phyloP scores from a whole-genome alignment of 2,888 invertebrate species.

The Tridacna gigas region DNA sequence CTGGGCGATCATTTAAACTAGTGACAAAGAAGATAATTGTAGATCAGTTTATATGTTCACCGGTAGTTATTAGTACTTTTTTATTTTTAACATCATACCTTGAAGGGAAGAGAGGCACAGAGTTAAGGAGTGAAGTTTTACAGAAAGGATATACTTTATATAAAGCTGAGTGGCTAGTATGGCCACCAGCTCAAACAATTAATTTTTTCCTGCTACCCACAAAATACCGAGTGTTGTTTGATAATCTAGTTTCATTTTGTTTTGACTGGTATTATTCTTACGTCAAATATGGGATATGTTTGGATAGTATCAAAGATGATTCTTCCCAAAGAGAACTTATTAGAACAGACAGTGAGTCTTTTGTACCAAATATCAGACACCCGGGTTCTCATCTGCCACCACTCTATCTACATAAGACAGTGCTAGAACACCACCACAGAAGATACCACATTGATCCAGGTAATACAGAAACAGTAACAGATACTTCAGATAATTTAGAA shows the following conservation, averaged over 20 bases:
- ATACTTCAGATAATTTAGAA: no score
- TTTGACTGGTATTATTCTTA: conserved; percentile 82
- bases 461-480: background rate
- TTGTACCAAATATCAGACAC: conserved; percentile 18
- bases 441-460: background rate
- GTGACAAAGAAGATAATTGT: conserved; percentile 90
- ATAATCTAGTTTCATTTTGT: conserved; percentile 79
- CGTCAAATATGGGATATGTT: conserved; percentile 3
- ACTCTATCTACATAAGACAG: conserved; percentile 1
- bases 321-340: background rate
- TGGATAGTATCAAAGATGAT: background rate
- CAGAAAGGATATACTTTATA: conserved; percentile 92
- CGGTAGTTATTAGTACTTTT: conserved; percentile 88
- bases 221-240: conserved; percentile 92
- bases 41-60: conserved; percentile 94
- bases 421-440: background rate
- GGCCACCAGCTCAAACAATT: conserved; percentile 97
- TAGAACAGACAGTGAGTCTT: background rate
- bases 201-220: conserved; percentile 95
- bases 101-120: conserved; percentile 57
- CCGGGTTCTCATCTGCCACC: conserved; percentile 5
- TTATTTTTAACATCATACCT: conserved; percentile 57
- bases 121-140: conserved; percentile 64
- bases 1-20: conserved; percentile 88
- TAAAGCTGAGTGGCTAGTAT: conserved; percentile 94